Base-by-base conservation (phyloP, 2,113 vertebrate genomes). In the Amblyopsis rosae region DNA sequence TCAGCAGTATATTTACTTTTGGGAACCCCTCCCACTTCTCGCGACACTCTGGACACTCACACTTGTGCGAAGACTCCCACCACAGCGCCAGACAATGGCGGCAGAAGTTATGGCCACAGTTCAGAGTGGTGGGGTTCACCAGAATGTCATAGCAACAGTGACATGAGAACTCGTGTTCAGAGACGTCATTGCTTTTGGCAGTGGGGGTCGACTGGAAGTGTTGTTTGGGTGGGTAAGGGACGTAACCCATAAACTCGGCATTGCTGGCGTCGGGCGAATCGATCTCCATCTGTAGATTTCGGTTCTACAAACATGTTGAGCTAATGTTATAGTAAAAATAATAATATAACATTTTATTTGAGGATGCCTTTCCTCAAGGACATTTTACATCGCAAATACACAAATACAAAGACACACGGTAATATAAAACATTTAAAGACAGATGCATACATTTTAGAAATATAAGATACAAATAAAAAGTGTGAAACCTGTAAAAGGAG, bases 1-100 rank as follows among this genome's bases (percentile, higher is more conserved):
- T 96, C 82, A 99, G 92, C 9, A 98, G 89, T 75, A 98, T 96
- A 91, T 96, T 99, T 83, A 98, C 93, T 90, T 94, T 98, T 32
- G 97, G 97, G 87, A 98, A 98, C 9, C 96, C 96, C 88, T 95
- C 95, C 96, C 97, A 99, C 71, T 94, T 96, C 81, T 96, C 94
- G 67, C 97, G 85, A 82, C 96, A 99, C 82, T 99, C 96, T 0
- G 96, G 97, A 74, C 97, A 99, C 76, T 98, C 95, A 0, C 93
- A 96, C 83, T 96, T 97, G 79, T 91, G 94, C 3, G 96, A 96
- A 0, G 96, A 96, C 0, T 88, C 89, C 96, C 96, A 98, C 97
- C 97, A 99, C 13, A 94, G 82, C 3, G 96, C 95, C 12, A 99
- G 89, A 82, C 97, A 99, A 71, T 98, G 97, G 33, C 96, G 93